These are phyloP conservation scores for Diadema setosum DNA, from an alignment of 35 echinoderm and acorn worm genomes.

Conservation along the genomic window DNA sequence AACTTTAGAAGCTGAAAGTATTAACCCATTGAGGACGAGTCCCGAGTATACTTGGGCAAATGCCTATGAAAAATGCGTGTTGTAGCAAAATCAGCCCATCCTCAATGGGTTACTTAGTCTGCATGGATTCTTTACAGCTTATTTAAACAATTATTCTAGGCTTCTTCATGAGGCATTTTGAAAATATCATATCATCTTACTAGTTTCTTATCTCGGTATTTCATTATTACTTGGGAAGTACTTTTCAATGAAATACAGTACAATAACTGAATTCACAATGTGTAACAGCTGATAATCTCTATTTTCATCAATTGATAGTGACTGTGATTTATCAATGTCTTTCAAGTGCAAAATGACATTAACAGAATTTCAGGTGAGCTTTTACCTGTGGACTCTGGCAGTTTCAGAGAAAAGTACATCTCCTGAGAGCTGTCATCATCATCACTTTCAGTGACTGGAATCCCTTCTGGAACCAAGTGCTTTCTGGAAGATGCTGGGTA, in stretches of 20 bases:
- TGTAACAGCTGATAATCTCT: too few relatives aligned
- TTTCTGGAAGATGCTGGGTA: not conserved
- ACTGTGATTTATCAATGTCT: not conserved
- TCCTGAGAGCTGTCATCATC: constrained; percentile 58
- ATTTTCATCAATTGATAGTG: not conserved
- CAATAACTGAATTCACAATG: not conserved
- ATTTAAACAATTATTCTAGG: too few relatives aligned
- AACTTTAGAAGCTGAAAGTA: too few relatives aligned
- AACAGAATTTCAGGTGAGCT: not conserved
- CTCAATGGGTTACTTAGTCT: too few relatives aligned
- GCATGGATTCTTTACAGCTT: too few relatives aligned
- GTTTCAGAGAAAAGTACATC: constrained; percentile 40
- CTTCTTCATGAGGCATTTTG: not conserved
- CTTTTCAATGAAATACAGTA: too few relatives aligned
- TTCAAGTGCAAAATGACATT: not conserved
- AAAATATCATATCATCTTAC: not conserved
- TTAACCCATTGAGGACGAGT: too few relatives aligned
- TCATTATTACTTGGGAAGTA: not conserved
- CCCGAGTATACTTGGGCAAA: too few relatives aligned
- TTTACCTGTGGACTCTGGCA: constrained; percentile 9
- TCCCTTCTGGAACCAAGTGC: too few relatives aligned
- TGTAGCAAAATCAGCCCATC: too few relatives aligned
- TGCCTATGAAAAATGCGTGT: too few relatives aligned
- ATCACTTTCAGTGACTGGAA: not conserved
- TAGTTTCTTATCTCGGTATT: not conserved